Evolutionary conservation across 1,140 invertebrate genomes (phyloP), one percentile per base, ranked within the genome.

Genomic region (Hetaerina americana): DNA sequence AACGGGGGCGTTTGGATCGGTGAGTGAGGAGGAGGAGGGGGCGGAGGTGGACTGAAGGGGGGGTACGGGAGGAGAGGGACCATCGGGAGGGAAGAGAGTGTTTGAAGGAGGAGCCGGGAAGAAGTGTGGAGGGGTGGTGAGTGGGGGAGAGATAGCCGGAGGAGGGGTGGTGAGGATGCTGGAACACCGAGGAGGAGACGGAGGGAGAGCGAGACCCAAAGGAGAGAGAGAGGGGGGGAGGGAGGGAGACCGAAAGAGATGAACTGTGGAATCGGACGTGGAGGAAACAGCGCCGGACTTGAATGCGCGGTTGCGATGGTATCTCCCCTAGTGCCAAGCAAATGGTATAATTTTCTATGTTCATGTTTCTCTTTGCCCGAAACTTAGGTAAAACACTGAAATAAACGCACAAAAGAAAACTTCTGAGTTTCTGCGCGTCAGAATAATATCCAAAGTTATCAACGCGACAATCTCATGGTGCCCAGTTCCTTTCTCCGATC

Each of bases 131-230:
- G 79, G 77, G 78, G 76, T 76, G 77, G 77, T 77, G 72, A 75
- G 75, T 74, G 77, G 27, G 69, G 12, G 27, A 27, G 27, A 18
- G 69, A 29, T n/a, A n/a, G 27, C 66, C 76, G 70, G 75, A 75
- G 76, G 79, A 78, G 81, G 80, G 80, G 78, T 81, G 81, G 81
- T 81, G 78, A 82, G 79, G 76, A 82, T 82, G 81, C 81, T 79
- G 79, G 75, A 80, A 77, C 77, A 76, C 76, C 77, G 77, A 79
- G 76, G 77, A 77, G 76, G 76, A 77, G 76, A 77, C 76, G 78
- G 78, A 77, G 76, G 76, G 75, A 77, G 77, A 77, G 77, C 79
- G 78, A 70, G 26, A 70, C 26, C 29, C 69, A 28, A 70, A 70
- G 26, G 28, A 12, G 27, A 71, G 5, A 66, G 22, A 66, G 24